Base-by-base conservation (phyloP, 2,113 vertebrate species). In the Gambusia affinis region DNA sequence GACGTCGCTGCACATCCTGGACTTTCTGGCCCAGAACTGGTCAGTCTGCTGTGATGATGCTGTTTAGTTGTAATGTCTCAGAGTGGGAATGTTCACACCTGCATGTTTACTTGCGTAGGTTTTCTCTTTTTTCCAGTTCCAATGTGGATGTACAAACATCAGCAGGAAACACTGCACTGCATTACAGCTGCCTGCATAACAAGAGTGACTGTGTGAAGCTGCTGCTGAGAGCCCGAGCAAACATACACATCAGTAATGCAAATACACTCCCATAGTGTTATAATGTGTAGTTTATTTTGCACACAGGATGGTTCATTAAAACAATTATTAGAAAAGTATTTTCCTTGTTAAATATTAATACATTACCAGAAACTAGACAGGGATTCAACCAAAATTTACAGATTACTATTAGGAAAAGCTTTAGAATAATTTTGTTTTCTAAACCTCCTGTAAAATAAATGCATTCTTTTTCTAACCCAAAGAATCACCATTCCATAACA, bases 1-100 rank as follows among this genome's bases (percentile, higher is more conserved):
- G 68, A 91, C 85, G 0, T 89, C 88, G 0, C 76, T 92, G 63
- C 91, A 92, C 85, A 90, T 92, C 76, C 68, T 92, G 73, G 89
- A 92, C 80, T 92, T 92, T 72, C 73, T 92, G 30, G 83, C 91
- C 64, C 91, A 91, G 78, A 92, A 92, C 85, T 92, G 89, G 91
- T 92, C 65, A 60, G 86, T 80, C 15, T 39, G 51, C 70, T 64
- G 27, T 24, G 17, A 33, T 12, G 8, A 64, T 0, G 12, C 44
- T 37, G 60, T 7, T 14, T 51, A 22, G 14, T 44, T 24, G 27
- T 15, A 31, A 35, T 3, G 27, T n/a, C 10, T 42, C 1, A 4
- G 63, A 37, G 63, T 72, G 64, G 70, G 15, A 10, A 57, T 74
- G 47, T 70, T 31, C 2, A 22, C 24, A 37, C 22, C 39, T 70